Conservation (phyloP, 2,113 vertebrate species). For the Scytalopus superciliaris region DNA sequence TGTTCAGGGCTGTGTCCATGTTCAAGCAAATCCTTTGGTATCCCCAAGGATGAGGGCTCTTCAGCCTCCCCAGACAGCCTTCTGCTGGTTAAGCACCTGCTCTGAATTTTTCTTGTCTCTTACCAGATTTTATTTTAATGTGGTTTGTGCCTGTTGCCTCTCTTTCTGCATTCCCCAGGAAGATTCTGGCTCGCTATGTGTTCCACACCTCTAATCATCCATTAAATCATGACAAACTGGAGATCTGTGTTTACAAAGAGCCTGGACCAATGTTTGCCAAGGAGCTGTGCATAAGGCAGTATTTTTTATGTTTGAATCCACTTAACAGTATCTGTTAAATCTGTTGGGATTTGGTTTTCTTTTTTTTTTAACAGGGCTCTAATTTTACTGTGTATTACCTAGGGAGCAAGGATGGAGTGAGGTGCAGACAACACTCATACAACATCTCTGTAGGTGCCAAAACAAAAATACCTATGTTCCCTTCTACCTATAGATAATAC, state of each 20-base stretch:
- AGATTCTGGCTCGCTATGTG: not conserved
- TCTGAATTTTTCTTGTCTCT: not conserved
- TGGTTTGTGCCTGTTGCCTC: not conserved
- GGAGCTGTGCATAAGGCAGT: not conserved
- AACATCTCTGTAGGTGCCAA: not conserved
- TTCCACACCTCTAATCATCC: not conserved
- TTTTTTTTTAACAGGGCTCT: not conserved
- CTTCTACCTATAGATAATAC: not conserved
- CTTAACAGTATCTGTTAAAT: not conserved
- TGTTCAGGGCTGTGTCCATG: not conserved
- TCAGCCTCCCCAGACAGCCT: not conserved
- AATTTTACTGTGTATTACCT: not conserved
- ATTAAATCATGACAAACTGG: not conserved
- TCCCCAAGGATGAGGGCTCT: rapidly evolving
- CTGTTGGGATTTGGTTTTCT: not conserved
- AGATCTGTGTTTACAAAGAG: not conserved
- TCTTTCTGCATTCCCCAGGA: not conserved
- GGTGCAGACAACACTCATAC: not conserved
- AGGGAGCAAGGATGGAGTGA: not conserved
- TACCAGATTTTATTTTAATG: not conserved
- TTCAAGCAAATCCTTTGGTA: not conserved
- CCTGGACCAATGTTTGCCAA: not conserved
- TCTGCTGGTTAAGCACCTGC: not conserved
- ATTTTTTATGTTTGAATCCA: not conserved
- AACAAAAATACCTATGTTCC: not conserved